Evolutionary conservation across 2,888 invertebrate genomes (phyloP), one percentile per base, ranked within the genome.

Genomic region (Venusia cambrica): DNA sequence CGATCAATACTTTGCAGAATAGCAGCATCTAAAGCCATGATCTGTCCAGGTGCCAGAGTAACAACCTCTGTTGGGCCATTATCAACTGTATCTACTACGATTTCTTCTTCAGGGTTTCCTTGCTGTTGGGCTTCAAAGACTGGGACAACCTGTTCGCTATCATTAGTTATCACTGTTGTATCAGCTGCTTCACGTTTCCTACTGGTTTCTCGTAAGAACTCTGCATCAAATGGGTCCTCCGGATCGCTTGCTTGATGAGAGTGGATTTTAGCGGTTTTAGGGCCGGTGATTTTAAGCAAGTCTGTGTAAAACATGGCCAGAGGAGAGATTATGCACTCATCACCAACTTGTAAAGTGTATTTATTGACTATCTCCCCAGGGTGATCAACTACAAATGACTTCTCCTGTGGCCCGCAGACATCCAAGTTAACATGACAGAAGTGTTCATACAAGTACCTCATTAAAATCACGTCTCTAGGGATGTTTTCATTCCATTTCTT

Each of bases 211-310:
- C 95, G 89, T 5, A 98, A 83, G 66, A 96, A 98, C 63, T 95
- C 94, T 5, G 96, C 96, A 85, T 98, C 97, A 66, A 96, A 96
- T 1, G 97, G 97, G 79, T 98, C 98, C 73, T 97, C 96, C 0
- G 97, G 92, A 64, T 97, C 97, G 45, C 90, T 88, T 2, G 89
- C 81, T 39, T 89, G 87, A 2, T 96, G 92, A 26, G 88, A 92
- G 61, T 95, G 95, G 5, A 92, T 91, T 53, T 93, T 92, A 1
- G 93, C 91, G 12, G 85, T 80, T 68, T 96, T 94, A 0, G 80
- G 69, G 0, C 95, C 95, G 0, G 97, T 97, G 6, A 97, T 92
- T 58, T 93, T 94, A 9, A 97, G 90, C 35, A 97, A 80, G 71
- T 97, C 97, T 0, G 95, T 96, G 67, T 94, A 93, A 68, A 98